phyloP scores from a whole-genome alignment of 2,888 invertebrate species.

The Calliphora vomitoria region DNA sequence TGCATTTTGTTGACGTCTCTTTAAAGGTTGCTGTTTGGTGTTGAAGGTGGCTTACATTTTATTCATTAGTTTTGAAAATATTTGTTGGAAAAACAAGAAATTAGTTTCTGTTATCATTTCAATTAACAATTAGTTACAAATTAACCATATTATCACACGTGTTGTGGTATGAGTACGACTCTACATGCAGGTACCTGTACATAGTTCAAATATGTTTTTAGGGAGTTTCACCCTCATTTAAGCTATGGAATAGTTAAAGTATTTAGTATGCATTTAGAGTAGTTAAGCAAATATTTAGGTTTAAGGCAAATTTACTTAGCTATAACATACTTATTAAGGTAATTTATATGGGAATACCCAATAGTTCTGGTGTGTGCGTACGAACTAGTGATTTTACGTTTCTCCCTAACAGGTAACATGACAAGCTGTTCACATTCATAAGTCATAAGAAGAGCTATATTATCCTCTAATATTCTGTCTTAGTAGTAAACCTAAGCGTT shows the following conservation, averaged over 20 bases:
- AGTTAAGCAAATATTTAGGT: not conserved
- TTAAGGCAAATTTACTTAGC: not conserved
- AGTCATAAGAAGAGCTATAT: too few relatives aligned
- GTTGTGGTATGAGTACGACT: slow-evolving; percentile 12
- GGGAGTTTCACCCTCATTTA: not conserved
- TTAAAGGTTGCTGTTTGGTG: slow-evolving; percentile 1
- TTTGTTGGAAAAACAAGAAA: not conserved
- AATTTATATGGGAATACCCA: not conserved
- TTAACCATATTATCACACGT: slow-evolving; percentile 62
- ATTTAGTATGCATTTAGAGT: not conserved
- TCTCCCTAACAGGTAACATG: too few relatives aligned
- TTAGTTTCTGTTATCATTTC: slow-evolving; percentile 56
- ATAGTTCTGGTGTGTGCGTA: too few relatives aligned
- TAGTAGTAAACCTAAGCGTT: too few relatives aligned
- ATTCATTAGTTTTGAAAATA: slow-evolving; percentile 30
- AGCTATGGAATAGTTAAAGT: not conserved
- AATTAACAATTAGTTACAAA: slow-evolving; percentile 68
- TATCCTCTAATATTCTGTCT: too few relatives aligned
- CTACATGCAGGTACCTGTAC: slow-evolving; percentile 43
- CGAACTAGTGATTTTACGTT: too few relatives aligned
- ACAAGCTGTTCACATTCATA: too few relatives aligned
- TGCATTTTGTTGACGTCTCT: not conserved
- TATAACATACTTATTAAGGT: not conserved
- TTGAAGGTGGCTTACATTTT: slow-evolving; percentile 43
- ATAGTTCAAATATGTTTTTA: not conserved